Conservation (phyloP, 1,140 invertebrate species). For the Drosophila setifemur region DNA sequence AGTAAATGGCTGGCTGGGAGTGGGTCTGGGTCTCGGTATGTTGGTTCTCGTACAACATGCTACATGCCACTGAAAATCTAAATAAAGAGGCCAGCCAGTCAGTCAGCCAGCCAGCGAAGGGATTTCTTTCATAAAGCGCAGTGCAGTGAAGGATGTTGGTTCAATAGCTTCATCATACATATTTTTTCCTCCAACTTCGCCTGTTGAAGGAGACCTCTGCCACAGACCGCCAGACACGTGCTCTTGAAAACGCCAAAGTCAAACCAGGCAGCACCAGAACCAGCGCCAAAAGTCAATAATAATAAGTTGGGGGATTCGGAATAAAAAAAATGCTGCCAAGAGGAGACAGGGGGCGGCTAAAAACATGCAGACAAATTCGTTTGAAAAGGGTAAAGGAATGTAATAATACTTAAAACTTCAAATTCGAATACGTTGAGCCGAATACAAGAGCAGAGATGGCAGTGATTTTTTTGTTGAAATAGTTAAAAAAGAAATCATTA, state of each 20-base stretch:
- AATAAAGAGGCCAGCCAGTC: conserved; percentile 55
- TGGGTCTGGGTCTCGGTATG: conserved; percentile 8
- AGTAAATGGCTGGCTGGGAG: conserved; percentile 45
- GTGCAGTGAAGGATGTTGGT: conserved; percentile 61
- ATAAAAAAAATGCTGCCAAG: conserved; percentile 13
- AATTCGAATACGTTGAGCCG: conserved; percentile 59
- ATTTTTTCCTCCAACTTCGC: conserved; percentile 21
- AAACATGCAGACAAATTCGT: conserved; percentile 75
- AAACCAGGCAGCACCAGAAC: conserved; percentile 41
- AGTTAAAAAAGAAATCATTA: no score
- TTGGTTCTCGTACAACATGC: conserved; percentile 62
- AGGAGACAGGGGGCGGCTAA: not conserved
- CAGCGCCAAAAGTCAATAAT: conserved; percentile 73
- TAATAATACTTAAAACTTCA: conserved; percentile 81
- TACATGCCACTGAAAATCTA: conserved; percentile 66
- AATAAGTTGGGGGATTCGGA: conserved; percentile 56
- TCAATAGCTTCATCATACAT: conserved; percentile 59
- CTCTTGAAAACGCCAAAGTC: conserved; percentile 69
- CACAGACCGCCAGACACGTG: conserved; percentile 62
- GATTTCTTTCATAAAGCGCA: conserved; percentile 38
- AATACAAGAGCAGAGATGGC: conserved; percentile 11
- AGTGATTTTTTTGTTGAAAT: conserved; percentile 1
- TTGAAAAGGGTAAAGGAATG: conserved; percentile 80
- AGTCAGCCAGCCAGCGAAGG: conserved; percentile 5
- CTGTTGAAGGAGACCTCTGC: conserved; percentile 13